A percentile compares a stretch with the other conserved stretches of the same genome.
Conservation (phyloP, 2,797 vertebrate species). For the Lacerta bilineata region DNA sequence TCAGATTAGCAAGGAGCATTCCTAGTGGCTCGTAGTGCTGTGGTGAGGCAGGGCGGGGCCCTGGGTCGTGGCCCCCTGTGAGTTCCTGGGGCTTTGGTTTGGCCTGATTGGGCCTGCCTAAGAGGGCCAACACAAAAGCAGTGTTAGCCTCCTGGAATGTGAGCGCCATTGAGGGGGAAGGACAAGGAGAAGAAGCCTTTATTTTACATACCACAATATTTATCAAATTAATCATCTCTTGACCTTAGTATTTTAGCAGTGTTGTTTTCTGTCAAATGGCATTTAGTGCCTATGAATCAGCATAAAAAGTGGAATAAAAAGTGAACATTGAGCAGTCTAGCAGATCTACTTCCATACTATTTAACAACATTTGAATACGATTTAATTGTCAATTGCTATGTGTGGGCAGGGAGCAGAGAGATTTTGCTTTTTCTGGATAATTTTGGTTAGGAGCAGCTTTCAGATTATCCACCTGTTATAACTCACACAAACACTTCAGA, state of each 20-base stretch:
- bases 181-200: too few species aligned
- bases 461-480: slow-evolving; percentile 3
- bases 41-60: too few species aligned
- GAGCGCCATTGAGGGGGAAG: too few species aligned
- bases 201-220: not conserved
- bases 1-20: too few species aligned
- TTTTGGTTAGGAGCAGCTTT: slow-evolving; percentile 41
- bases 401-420: not conserved
- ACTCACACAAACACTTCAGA: slow-evolving; percentile 55
- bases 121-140: not conserved
- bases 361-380: too few species aligned
- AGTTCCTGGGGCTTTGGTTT: not conserved
- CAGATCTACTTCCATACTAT: not conserved
- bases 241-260: too few species aligned
- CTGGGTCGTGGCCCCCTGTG: too few species aligned
- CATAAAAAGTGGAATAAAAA: not conserved
- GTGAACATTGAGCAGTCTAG: not conserved
- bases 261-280: not conserved
- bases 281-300: not conserved
- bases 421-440: not conserved
- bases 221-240: not conserved
- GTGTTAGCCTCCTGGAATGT: not conserved
- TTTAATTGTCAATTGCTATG: too few species aligned
- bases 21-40: too few species aligned
- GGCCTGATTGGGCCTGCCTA: too few species aligned